Evolutionary conservation across 2,888 invertebrate genomes (phyloP).

Genomic region (Trichogramma dendrolimi): DNA sequence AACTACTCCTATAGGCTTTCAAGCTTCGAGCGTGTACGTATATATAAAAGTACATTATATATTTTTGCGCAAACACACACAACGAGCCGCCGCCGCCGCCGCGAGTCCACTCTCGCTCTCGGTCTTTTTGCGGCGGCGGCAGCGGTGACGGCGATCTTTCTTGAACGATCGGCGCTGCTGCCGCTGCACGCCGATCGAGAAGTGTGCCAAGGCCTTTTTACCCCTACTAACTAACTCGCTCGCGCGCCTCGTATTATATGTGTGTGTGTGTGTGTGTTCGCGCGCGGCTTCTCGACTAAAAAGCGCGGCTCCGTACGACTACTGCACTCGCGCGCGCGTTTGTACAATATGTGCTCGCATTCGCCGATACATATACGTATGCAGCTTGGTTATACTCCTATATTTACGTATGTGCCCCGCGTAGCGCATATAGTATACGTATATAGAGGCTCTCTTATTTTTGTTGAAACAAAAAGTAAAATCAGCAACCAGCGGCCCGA

Average conservation of each 20-base stretch:
- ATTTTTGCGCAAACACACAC: constrained; percentile 5
- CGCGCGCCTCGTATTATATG: constrained; percentile 20
- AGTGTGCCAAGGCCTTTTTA: constrained; percentile 50
- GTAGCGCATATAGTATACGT: background rate
- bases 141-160: constrained; percentile 24
- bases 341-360: no score
- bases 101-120: constrained; percentile 8
- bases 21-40: no score
- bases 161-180: constrained; percentile 28
- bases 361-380: no score
- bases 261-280: no score
- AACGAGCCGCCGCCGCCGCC: constrained; percentile 3
- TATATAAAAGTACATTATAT: no score
- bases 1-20: no score
- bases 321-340: no score
- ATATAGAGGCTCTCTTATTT: constrained; percentile 40
- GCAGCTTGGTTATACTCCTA: no score
- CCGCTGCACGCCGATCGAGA: constrained; percentile 42
- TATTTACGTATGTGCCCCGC: no score
- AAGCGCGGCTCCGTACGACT: no score
- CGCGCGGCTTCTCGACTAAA: no score
- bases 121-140: background rate
- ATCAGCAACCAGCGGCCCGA: constrained; percentile 36
- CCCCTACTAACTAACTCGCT: constrained; percentile 28
- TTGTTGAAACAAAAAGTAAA: constrained; percentile 52